Evolutionary conservation across 1,140 invertebrate genomes (phyloP), one percentile per base, ranked within the genome.

Genomic region (Acromyrmex echinatior): DNA sequence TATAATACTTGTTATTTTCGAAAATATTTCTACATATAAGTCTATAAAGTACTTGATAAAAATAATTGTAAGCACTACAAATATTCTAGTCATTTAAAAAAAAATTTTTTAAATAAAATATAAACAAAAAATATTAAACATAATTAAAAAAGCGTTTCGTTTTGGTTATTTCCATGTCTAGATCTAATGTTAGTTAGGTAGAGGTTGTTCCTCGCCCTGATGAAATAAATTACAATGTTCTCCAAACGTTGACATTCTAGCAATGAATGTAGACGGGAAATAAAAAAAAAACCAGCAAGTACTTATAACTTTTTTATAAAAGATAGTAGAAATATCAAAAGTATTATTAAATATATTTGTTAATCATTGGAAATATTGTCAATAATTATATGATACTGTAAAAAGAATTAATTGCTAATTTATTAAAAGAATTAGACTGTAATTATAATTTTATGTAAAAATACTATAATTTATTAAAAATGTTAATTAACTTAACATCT

Each of bases 21-120:
- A 63, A 79, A 79, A 79, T 65, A 79, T 5, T 60, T 60, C 35
- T 60, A 76, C n/a, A 45, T 18, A 14, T 25, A 25, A 77, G 21
- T 39, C 16, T 77, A 7, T 45, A 18, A 14, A 53, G 18, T 68
- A n/a, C 39, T 51, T 68, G 62, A 68, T 68, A 80, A 80, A 35
- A 68, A 21, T n/a, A 80, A 39, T 7, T 39, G 39, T 66, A 21
- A 51, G 18, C n/a, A 45, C 39, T 28, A 31, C 9, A 39, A 0
- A 18, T 58, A 68, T 35, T 25, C 18, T 3, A 16, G 10, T 39
- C 18, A 35, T 56, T 70, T 9, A 14, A 53, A 53, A 68, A 21
- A 35, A 18, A 56, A 28, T 9, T 18, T 9, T 51, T 39, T 28
- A 2, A 68, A 68, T 45, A 12, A 80, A 53, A 81, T 39, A 7